Evolutionary conservation across 2,888 invertebrate species (phyloP).

Genomic region (Oscheius sp.): DNA sequence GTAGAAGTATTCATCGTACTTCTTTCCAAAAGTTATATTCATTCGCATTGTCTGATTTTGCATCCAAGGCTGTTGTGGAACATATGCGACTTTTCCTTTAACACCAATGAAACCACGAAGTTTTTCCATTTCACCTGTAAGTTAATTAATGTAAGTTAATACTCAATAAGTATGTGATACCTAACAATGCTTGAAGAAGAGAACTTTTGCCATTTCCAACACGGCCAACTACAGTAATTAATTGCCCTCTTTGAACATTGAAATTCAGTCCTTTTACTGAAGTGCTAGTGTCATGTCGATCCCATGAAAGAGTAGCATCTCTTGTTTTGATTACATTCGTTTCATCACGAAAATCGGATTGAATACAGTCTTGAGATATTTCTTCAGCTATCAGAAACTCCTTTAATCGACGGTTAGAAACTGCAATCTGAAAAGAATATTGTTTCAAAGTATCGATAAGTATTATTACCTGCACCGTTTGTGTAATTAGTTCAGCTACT

Average conservation of each 20-base stretch:
- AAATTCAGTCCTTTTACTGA: slow-evolving; percentile 76
- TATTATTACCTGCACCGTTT: slow-evolving; percentile 57
- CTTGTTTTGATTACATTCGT: slow-evolving; percentile 55
- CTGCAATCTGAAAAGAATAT: slow-evolving; percentile 47
- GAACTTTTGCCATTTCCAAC: slow-evolving; percentile 62
- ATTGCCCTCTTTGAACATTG: slow-evolving; percentile 59
- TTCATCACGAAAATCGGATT: slow-evolving; percentile 46
- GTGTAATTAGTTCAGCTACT: slow-evolving; percentile 76
- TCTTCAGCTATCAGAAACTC: slow-evolving; percentile 63
- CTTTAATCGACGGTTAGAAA: slow-evolving; percentile 66
- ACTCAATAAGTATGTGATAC: slow-evolving; percentile 10
- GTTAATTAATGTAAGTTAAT: neutral
- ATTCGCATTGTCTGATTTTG: slow-evolving; percentile 92
- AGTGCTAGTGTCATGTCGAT: slow-evolving; percentile 39
- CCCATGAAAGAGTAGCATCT: slow-evolving; percentile 61
- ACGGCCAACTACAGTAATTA: slow-evolving; percentile 65
- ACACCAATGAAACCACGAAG: slow-evolving; percentile 57
- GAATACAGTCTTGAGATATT: slow-evolving; percentile 38
- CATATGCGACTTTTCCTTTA: slow-evolving; percentile 80
- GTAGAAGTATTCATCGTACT: slow-evolving; percentile 66
- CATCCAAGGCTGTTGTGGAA: slow-evolving; percentile 97
- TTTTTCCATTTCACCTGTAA: slow-evolving; percentile 76
- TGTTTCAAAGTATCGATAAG: neutral
- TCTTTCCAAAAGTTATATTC: slow-evolving; percentile 83
- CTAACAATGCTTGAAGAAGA: slow-evolving; percentile 79